A percentile compares a stretch with the other conserved stretches of the same genome.
These are phyloP conservation scores for Rhaphigaster nebulosa DNA, from an alignment of 2,888 invertebrate species.

Conservation along the genomic window DNA sequence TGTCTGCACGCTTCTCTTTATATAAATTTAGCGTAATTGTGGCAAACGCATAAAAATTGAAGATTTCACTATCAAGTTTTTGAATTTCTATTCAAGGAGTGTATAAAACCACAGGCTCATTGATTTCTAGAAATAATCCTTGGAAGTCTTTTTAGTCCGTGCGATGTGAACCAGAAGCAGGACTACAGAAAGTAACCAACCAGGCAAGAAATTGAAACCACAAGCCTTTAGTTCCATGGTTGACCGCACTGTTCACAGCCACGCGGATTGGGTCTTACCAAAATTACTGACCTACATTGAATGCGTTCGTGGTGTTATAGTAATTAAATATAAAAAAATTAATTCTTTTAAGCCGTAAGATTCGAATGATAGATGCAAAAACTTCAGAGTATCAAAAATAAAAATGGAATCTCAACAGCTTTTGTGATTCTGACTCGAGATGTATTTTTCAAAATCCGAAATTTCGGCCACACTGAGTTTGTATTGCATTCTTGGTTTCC, in stretches of 20 bases:
- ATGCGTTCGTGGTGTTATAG: neutral
- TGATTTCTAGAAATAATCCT: constrained; percentile 10
- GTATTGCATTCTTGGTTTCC: no score
- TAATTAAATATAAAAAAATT: neutral
- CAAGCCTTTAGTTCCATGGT: constrained; percentile 38
- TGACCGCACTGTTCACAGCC: neutral
- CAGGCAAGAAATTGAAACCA: constrained; percentile 43
- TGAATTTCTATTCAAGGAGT: neutral
- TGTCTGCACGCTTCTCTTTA: neutral
- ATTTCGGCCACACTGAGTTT: no score
- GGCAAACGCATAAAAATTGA: neutral
- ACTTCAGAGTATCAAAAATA: neutral
- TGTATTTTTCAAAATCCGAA: neutral
- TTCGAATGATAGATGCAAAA: neutral
- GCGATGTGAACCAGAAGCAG: constrained; percentile 44
- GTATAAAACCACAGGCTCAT: neutral
- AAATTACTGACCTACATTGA: constrained; percentile 25
- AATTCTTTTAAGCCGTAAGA: neutral
- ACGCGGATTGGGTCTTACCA: neutral
- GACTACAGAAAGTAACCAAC: constrained; percentile 41
- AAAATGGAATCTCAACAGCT: neutral
- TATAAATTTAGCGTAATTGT: neutral
- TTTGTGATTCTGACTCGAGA: neutral
- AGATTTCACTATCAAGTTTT: neutral
- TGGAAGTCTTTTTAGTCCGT: neutral